Evolutionary conservation across 2,113 vertebrate species (phyloP).

Genomic region (Suncus etruscus): DNA sequence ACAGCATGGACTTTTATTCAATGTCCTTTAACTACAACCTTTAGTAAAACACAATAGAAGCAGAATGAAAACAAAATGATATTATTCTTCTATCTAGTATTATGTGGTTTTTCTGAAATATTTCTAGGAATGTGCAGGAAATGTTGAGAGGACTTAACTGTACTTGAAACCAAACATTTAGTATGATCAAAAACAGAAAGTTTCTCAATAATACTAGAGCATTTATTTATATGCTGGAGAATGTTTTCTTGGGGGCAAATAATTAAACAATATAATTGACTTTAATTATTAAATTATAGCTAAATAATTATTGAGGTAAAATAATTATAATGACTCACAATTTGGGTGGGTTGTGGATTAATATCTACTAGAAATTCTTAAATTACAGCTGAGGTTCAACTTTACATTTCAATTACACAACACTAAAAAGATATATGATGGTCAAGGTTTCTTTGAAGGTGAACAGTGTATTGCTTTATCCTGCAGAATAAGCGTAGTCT

Average conservation of each 20-base stretch:
- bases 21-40: too few species aligned
- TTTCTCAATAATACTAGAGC: background rate
- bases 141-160: background rate
- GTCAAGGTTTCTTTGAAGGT: background rate
- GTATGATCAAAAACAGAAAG: background rate
- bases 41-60: too few species aligned
- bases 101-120: too few species aligned
- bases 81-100: background rate
- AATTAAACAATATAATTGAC: too few species aligned
- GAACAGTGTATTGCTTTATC: background rate
- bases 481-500: background rate
- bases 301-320: background rate
- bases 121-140: too few species aligned
- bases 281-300: too few species aligned
- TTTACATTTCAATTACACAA: background rate
- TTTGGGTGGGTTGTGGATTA: background rate
- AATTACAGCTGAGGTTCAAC: background rate
- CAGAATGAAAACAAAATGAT: too few species aligned
- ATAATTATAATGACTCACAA: constrained; percentile 32
- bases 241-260: too few species aligned
- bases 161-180: background rate
- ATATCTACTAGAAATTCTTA: background rate
- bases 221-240: background rate
- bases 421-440: background rate
- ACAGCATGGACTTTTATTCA: too few species aligned